Percentiles rank a stretch among this genome's conserved stretches.
Conservation (phyloP, 2,113 vertebrate genomes). For the Dendrocopos noguchii region DNA sequence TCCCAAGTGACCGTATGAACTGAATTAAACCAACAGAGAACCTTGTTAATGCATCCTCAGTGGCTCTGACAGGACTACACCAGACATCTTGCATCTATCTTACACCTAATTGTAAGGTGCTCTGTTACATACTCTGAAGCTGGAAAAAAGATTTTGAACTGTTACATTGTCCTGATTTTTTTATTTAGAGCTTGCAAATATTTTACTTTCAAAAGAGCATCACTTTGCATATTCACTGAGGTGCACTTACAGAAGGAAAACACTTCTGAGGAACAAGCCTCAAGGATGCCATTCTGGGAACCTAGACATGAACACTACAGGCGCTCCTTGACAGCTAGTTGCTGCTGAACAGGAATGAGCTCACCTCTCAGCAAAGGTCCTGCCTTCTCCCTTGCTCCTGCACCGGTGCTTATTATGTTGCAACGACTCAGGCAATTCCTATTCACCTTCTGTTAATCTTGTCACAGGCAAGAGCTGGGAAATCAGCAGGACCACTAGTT, state of each 20-base stretch:
- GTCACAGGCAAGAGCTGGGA: not conserved
- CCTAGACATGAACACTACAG: not conserved
- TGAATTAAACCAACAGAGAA: not conserved
- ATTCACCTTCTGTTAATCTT: not conserved
- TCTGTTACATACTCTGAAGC: rapidly evolving
- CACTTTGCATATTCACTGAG: not conserved
- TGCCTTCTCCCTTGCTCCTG: not conserved
- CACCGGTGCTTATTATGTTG: not conserved
- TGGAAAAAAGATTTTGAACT: not conserved
- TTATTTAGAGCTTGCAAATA: not conserved
- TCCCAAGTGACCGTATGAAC: not conserved
- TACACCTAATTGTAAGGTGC: not conserved
- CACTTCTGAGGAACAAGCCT: not conserved
- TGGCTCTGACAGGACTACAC: not conserved
- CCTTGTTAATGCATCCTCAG: not conserved
- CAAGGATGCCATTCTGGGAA: not conserved
- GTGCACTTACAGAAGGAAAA: not conserved
- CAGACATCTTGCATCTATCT: not conserved
- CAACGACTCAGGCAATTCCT: not conserved
- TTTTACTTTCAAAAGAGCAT: not conserved
- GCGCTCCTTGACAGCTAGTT: not conserved
- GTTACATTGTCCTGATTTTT: not conserved
- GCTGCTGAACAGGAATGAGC: not conserved
- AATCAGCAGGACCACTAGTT: not conserved
- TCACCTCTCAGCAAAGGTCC: not conserved